Percentiles rank a stretch among this genome's conserved stretches.
phyloP scores from a whole-genome alignment of 2,113 vertebrate species.

The Anser brachyrhynchus region DNA sequence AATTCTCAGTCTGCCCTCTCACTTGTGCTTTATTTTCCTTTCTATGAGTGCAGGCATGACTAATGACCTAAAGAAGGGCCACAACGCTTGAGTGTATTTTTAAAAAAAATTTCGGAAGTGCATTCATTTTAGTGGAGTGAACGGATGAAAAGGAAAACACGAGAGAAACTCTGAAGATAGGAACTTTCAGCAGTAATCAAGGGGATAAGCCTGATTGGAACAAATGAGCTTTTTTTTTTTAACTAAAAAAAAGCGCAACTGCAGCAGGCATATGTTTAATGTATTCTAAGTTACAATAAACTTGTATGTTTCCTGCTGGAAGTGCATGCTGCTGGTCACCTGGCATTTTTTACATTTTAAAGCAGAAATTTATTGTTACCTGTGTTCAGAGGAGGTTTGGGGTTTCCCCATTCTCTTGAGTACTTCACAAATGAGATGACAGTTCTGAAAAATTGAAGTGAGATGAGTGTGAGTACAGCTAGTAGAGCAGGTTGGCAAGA shows the following conservation, averaged over 20 bases:
- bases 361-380: neutral
- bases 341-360: neutral
- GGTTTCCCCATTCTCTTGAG: neutral
- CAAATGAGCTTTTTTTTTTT: neutral
- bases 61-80: neutral
- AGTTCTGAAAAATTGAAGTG: neutral
- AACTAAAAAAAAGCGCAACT: neutral
- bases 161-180: neutral
- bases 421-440: neutral
- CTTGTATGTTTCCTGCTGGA: neutral
- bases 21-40: neutral
- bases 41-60: neutral
- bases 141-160: neutral
- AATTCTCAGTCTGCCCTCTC: neutral
- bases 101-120: neutral
- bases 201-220: neutral
- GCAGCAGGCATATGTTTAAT: neutral
- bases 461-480: neutral
- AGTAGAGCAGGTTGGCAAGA: neutral
- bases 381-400: neutral
- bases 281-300: neutral
- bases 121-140: neutral
- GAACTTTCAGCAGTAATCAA: neutral
- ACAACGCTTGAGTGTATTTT: neutral
- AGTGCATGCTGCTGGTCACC: neutral